These are phyloP conservation scores for Oryzias woworae DNA, from an alignment of 2,113 vertebrate species.

Conservation along the genomic window DNA sequence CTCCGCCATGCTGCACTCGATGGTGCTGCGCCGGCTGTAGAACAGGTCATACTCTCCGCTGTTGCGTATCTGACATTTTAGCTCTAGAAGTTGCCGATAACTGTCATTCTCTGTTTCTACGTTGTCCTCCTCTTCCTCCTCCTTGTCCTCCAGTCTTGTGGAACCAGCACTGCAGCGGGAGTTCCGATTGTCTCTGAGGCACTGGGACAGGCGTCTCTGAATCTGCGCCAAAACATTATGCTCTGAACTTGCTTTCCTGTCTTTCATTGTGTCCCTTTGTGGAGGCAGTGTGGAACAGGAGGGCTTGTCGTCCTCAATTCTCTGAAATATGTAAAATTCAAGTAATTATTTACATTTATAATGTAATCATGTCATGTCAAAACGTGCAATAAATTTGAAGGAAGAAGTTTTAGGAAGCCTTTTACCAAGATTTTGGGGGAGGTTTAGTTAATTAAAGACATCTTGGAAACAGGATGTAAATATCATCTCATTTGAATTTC, in stretches of 20 bases:
- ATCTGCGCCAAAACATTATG: slow-evolving; percentile 83
- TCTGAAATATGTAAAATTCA: slow-evolving; percentile 67
- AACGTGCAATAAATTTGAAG: too few species aligned
- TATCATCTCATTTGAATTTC: too few species aligned
- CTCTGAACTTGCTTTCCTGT: slow-evolving; percentile 84
- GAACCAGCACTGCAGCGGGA: slow-evolving; percentile 58
- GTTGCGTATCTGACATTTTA: slow-evolving; percentile 93
- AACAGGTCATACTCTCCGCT: slow-evolving; percentile 91
- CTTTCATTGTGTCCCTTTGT: slow-evolving; percentile 84
- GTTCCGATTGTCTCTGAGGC: slow-evolving; percentile 77
- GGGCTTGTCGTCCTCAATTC: slow-evolving; percentile 86
- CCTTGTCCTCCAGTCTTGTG: slow-evolving; percentile 70
- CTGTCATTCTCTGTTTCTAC: slow-evolving; percentile 85
- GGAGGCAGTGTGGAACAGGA: slow-evolving; percentile 89
- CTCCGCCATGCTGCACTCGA: slow-evolving; percentile 84
- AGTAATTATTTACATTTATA: too few species aligned
- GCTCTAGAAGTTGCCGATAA: slow-evolving; percentile 91
- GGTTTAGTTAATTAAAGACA: too few species aligned
- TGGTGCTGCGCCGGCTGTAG: slow-evolving; percentile 90
- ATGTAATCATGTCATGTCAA: too few species aligned
- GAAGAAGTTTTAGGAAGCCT: too few species aligned
- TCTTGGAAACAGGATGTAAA: too few species aligned
- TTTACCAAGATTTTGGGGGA: too few species aligned
- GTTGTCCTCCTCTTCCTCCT: slow-evolving; percentile 73
- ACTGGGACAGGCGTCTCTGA: slow-evolving; percentile 75